Evolutionary conservation across 2,888 invertebrate genomes (phyloP), one percentile per base, ranked within the genome.

Genomic region (Vesta saturnalis): DNA sequence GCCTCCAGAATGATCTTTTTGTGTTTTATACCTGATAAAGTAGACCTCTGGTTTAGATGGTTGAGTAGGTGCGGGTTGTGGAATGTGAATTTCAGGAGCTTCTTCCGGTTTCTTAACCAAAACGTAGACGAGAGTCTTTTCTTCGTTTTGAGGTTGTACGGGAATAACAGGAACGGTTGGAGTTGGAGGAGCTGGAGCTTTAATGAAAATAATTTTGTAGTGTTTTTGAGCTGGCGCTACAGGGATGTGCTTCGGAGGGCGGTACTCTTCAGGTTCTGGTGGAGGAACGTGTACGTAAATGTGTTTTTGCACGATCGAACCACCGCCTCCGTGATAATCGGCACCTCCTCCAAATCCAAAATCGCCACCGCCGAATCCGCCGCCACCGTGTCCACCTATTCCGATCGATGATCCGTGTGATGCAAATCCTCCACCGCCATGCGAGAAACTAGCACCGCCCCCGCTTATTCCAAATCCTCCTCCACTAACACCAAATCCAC

Each of bases 181-280:
- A 71, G 92, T 89, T 62, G 93, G 92, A 73, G 92, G 89, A 77
- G 93, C 89, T 77, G 94, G 94, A 60, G 94, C 94, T 87, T 94
- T 94, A 85, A 94, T 94, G 88, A 94, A 94, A 85, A 94, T 94
- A 82, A 94, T 94, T 82, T 94, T 94, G 89, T 94, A 94, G 84
- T 94, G 94, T 79, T 94, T 94, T 84, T 93, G 94, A 57, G 93
- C 87, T 72, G 92, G 90, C 52, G 91, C 90, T 1, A 90, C 86
- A 16, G 89, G 87, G 75, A 92, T 88, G 67, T 89, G 87, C 74
- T 90, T 88, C 64, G 86, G 86, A 57, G 87, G 86, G 77, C 88
- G 87, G 76, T 88, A 85, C 78, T 90, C 90, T 75, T 91, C 89
- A n/a, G 91, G 92, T 84, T 94, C 94, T 87, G 91, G 93, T 77